Base-by-base conservation (phyloP, 2,797 vertebrate genomes). In the Coracias cyanogaster region DNA sequence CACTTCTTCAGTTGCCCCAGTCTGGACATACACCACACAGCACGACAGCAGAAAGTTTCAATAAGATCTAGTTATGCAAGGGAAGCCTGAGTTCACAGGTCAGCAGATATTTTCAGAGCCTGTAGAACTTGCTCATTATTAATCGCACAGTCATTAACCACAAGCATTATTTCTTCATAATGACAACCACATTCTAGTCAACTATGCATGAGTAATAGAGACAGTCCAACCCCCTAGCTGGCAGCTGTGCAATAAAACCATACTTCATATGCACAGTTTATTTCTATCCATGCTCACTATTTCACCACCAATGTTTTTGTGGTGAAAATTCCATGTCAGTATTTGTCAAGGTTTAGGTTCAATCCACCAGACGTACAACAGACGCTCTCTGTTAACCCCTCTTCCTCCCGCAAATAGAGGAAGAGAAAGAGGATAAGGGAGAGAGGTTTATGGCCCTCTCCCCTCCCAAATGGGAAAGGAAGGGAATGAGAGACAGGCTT, bases 21-120 rank as follows among this genome's bases (percentile, higher is more conserved):
- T 5, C 10, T 41, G 73, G 43, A 79, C 39, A 39, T 6, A 84
- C 39, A 76, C 9, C 46, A 78, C 25, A 24, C 62, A 90, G 74
- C 55, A 64, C 0, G 0, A 55, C 48, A 60, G 71, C 78, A 94
- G 39, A 60, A 81, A 37, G 11, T 67, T 73, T 74, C 82, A 74
- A 49, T 3, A 71, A 57, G 19, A 74, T 43, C 60, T 82, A 69
- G 33, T 85, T 77, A 80, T 48, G 60, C 82, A 82, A 80, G 19
- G 25, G 15, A 70, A 70, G 52, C 29, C 46, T 29, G 71, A 94
- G 67, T 64, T 90, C 92, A 92, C 39, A 90, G 86, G 55, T 89
- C 83, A 92, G 73, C 45, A 81, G 67, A 15, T 65, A 79, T 57
- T 89, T 76, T 86, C 81, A 93, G 94, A 94, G 86, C 37, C 67